phyloP scores from a whole-genome alignment of 2,797 vertebrate genomes.

The Sebastes nivosus region DNA sequence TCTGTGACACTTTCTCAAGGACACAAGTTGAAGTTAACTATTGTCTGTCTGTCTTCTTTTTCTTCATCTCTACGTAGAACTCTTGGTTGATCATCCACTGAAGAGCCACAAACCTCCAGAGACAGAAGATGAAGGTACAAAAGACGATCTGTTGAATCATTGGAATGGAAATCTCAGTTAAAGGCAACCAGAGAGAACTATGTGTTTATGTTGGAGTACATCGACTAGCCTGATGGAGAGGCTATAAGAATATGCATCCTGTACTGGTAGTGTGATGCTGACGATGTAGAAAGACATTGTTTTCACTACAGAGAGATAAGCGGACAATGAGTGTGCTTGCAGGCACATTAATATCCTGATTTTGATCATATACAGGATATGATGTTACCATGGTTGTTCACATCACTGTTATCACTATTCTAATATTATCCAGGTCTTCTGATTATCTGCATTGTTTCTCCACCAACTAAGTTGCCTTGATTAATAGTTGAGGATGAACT shows the following conservation, averaged over 20 bases:
- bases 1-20: not conserved
- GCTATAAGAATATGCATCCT: not conserved
- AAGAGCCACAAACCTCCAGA: not conserved
- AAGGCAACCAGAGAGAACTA: not conserved
- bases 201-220: not conserved
- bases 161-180: not conserved
- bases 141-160: not conserved
- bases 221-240: not conserved
- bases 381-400: not conserved
- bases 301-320: not conserved
- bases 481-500: not conserved
- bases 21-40: not conserved
- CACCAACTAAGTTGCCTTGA: not conserved
- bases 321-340: not conserved
- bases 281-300: not conserved
- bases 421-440: not conserved
- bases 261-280: not conserved
- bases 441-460: not conserved
- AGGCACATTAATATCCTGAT: not conserved
- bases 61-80: slow-evolving; percentile 15
- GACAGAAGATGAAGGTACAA: slow-evolving; percentile 34
- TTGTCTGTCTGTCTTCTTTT: not conserved
- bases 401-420: not conserved
- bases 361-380: not conserved
- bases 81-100: slow-evolving; percentile 22